Percentiles rank a stretch among this genome's conserved stretches.
Evolutionary conservation across 2,113 vertebrate species (phyloP).

Genomic region (Panurus biarmicus): DNA sequence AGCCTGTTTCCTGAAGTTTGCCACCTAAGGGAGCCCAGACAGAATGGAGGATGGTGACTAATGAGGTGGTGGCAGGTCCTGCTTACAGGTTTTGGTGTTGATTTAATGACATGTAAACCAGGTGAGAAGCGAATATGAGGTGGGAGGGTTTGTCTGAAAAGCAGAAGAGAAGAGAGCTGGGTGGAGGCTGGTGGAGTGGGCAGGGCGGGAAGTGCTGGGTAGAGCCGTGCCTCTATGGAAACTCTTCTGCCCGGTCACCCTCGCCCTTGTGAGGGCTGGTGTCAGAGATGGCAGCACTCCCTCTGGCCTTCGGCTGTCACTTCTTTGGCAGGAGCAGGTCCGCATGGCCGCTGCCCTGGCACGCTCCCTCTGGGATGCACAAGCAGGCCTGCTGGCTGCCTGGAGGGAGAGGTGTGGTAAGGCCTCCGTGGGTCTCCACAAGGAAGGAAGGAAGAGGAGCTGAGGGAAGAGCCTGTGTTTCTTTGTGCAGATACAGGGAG

Average conservation of each 20-base stretch:
- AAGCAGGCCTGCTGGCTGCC: not conserved
- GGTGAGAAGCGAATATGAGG: not conserved
- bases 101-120: not conserved
- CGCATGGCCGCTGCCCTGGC: not conserved
- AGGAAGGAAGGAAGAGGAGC: not conserved
- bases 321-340: not conserved
- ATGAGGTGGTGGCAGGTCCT: not conserved
- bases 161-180: not conserved
- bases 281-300: not conserved
- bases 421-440: not conserved
- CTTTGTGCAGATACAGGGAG: not conserved
- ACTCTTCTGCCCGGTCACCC: not conserved
- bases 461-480: not conserved
- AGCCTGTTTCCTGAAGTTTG: not conserved
- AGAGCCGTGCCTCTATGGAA: fast-evolving
- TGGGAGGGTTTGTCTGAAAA: not conserved
- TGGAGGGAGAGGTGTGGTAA: fast-evolving
- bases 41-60: not conserved
- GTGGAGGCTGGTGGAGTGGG: not conserved
- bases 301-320: not conserved
- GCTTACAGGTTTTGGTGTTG: not conserved
- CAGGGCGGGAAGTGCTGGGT: fast-evolving
- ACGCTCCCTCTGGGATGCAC: fast-evolving
- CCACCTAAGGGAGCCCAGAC: not conserved
- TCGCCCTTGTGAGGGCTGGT: fast-evolving